Evolutionary conservation across 2,113 vertebrate species (phyloP).

Genomic region (Holacanthus passer): DNA sequence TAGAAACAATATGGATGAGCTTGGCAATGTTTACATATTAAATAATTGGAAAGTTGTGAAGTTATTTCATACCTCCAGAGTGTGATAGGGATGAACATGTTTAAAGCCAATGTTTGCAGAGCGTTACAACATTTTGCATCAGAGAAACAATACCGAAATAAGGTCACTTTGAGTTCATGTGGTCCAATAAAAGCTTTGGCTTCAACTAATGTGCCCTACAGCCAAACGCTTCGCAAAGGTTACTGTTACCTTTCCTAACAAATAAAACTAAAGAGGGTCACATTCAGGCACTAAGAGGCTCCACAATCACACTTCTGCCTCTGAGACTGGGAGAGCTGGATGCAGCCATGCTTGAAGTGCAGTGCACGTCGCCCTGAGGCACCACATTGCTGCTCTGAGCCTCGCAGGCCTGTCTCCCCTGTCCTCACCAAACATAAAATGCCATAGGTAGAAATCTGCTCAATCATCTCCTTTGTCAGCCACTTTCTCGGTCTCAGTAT

Average conservation of each 20-base stretch:
- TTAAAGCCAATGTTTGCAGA: conserved; percentile 43
- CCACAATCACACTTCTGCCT: conserved; percentile 58
- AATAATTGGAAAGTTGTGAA: neutral
- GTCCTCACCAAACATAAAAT: conserved; percentile 44
- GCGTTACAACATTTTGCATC: conserved; percentile 29
- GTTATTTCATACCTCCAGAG: neutral
- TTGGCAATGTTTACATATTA: conserved; percentile 25
- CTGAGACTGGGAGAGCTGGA: conserved; percentile 54
- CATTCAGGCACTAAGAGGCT: conserved; percentile 76
- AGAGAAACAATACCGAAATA: conserved; percentile 75
- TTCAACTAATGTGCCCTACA: conserved; percentile 85
- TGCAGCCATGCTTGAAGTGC: conserved; percentile 49
- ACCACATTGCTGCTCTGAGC: conserved; percentile 61
- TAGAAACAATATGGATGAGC: conserved; percentile 20
- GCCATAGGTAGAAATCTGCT: conserved; percentile 43
- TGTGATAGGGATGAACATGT: conserved; percentile 36
- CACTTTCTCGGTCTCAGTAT: conserved; percentile 86
- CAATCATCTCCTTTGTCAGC: conserved; percentile 88
- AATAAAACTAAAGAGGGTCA: conserved; percentile 71
- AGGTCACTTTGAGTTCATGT: conserved; percentile 92
- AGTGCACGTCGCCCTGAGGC: conserved; percentile 20
- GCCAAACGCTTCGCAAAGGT: conserved; percentile 76
- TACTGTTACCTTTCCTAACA: conserved; percentile 52
- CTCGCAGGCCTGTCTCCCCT: conserved; percentile 42
- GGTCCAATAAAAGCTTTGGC: conserved; percentile 89